Base-by-base conservation (phyloP, 2,888 invertebrate species). In the Unio pictorum region DNA sequence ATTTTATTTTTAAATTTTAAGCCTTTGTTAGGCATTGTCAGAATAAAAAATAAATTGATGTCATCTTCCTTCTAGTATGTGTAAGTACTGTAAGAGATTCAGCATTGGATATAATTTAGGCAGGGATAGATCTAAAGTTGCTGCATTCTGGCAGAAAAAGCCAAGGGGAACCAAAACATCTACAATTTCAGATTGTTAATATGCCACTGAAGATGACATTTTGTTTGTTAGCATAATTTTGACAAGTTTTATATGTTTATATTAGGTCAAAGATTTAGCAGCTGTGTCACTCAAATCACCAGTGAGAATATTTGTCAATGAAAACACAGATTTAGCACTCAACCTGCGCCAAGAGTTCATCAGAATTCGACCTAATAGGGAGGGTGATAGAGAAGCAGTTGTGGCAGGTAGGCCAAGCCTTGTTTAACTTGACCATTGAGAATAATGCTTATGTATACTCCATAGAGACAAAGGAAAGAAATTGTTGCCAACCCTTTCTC, bases 271-370 rank as follows among this genome's bases (percentile, higher is more conserved):
- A 90, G 97, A 97, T 90, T 91, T 99, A 68, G 98, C 97, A 0
- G 94, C 96, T 0, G 95, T 99, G 1, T 98, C 98, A 0, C 92
- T 99, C 45, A 93, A 94, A 76, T 95, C 96, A 83, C 99, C 99
- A 0, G 95, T 98, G 54, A 95, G 95, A 88, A 93, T 99, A 69
- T 99, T 99, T 90, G 95, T 99, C 0, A 97, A 99, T 89, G 96
- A 95, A 78, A 98, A 98, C 89, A 95, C 95, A 84, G 96, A 97
- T 81, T 97, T 99, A 1, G 98, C 99, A 0, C 95, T 95, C 82
- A 97, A 98, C 91, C 92, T 99, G 66, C 92, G 97, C 3, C 99
- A 99, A 91, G 99, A 99, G 91, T 99, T 99, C 89, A 94, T 99
- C 68, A 82, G 91, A 34, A 95, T 98, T 76, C 93, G 97, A n/a